Percentiles rank a stretch among this genome's conserved stretches.
Conservation (phyloP, 2,113 vertebrate species). For the Motacilla alba region DNA sequence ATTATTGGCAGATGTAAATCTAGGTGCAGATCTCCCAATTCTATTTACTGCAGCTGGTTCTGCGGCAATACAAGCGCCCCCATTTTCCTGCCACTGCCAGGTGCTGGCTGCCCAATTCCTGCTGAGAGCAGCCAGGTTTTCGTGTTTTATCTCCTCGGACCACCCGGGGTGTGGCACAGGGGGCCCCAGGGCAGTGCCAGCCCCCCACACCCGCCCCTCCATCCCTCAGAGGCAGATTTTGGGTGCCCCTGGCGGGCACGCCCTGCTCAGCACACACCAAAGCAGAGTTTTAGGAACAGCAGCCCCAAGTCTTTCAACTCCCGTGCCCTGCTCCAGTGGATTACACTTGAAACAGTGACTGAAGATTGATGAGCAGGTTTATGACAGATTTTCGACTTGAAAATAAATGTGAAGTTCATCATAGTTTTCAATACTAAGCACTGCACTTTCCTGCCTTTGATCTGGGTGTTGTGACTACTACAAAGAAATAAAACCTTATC, state of each 20-base stretch:
- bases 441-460: constrained; percentile 84
- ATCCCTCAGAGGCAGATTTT: neutral
- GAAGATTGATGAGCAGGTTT: constrained; percentile 74
- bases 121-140: neutral
- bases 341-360: constrained; percentile 73
- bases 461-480: constrained; percentile 83
- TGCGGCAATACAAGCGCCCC: neutral
- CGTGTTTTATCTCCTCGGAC: neutral
- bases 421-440: constrained; percentile 78
- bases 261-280: neutral
- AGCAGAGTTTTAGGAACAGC: neutral
- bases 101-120: neutral
- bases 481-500: constrained; percentile 91
- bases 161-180: neutral
- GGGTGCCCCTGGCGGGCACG: neutral
- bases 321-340: constrained; percentile 11
- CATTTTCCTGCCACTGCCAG: neutral
- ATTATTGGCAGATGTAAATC: neutral
- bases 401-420: constrained; percentile 81
- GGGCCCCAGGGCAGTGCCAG: rapidly evolving
- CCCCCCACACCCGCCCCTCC: rapidly evolving
- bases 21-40: too few relatives aligned
- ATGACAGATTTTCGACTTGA: constrained; percentile 75
- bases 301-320: neutral
- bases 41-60: rapidly evolving